Conservation (phyloP, 1,140 invertebrate genomes). For the Rhopalosiphum maidis region DNA sequence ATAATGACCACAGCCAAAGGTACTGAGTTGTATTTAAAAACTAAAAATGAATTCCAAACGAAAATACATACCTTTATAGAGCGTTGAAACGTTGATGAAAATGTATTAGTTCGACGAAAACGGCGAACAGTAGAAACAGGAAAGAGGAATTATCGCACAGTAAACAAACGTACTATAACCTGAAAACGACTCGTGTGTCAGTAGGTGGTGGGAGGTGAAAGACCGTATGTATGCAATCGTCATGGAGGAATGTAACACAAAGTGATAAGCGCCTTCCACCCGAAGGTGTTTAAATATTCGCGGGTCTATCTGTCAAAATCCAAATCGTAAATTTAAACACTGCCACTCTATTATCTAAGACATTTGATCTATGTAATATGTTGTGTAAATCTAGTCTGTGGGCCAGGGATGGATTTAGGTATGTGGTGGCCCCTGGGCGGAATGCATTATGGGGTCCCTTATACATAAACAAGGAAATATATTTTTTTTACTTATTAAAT, state of each 20-base stretch:
- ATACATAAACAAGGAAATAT: too few relatives aligned
- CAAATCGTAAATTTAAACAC: too few relatives aligned
- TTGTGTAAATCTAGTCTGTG: background rate
- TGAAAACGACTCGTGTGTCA: background rate
- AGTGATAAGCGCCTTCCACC: background rate
- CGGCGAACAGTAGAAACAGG: background rate
- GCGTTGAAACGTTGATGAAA: constrained; percentile 4
- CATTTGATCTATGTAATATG: background rate
- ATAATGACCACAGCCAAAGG: too few relatives aligned
- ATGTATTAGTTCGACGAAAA: background rate
- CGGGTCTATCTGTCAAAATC: accelerated
- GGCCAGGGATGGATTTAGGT: too few relatives aligned
- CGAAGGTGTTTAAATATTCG: background rate
- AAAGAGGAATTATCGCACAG: background rate
- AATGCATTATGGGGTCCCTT: too few relatives aligned
- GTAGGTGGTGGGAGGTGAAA: background rate
- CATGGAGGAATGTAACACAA: background rate
- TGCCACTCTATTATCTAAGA: background rate
- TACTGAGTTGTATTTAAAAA: background rate
- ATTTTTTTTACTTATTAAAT: too few relatives aligned
- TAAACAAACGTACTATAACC: constrained; percentile 36
- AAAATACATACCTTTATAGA: background rate
- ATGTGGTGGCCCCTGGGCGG: too few relatives aligned
- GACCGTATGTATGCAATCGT: background rate
- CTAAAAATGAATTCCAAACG: background rate